Evolutionary conservation across 2,888 invertebrate species (phyloP).

Genomic region (Muscina levida): DNA sequence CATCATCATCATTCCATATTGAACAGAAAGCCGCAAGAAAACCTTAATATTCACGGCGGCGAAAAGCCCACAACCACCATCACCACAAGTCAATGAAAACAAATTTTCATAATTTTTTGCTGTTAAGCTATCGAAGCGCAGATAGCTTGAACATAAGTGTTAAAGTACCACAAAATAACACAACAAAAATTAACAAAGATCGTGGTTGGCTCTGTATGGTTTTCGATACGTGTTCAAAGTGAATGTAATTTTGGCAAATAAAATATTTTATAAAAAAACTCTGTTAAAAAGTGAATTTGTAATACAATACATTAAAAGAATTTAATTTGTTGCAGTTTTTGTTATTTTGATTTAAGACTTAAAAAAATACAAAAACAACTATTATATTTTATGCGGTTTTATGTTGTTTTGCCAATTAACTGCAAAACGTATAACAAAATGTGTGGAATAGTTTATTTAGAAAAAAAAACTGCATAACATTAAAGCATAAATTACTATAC

Average conservation of each 20-base stretch:
- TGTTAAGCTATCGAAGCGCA: constrained; percentile 8
- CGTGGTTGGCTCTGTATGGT: neutral
- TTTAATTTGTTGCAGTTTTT: no score
- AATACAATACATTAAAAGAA: constrained; percentile 8
- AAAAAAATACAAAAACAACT: neutral
- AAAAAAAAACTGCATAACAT: no score
- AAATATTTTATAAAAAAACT: no score
- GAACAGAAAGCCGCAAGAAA: constrained; percentile 32
- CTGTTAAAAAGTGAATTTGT: neutral
- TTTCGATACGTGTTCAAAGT: constrained; percentile 25
- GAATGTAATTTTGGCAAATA: constrained; percentile 32
- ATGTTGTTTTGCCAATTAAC: constrained; percentile 27
- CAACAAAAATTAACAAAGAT: constrained; percentile 11
- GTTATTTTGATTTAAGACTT: no score
- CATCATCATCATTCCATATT: no score
- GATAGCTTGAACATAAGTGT: neutral
- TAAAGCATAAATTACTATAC: neutral
- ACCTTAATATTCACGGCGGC: constrained; percentile 27
- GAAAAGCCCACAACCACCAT: constrained; percentile 44
- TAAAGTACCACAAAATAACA: neutral
- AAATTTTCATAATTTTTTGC: constrained; percentile 39
- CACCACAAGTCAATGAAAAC: constrained; percentile 49
- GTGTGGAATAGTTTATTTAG: neutral
- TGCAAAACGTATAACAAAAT: neutral
- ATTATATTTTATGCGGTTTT: constrained; percentile 26